A percentile compares a stretch with the other conserved stretches of the same genome.
phyloP scores from a whole-genome alignment of 2,113 vertebrate genomes.

The Crotalus viridis region DNA sequence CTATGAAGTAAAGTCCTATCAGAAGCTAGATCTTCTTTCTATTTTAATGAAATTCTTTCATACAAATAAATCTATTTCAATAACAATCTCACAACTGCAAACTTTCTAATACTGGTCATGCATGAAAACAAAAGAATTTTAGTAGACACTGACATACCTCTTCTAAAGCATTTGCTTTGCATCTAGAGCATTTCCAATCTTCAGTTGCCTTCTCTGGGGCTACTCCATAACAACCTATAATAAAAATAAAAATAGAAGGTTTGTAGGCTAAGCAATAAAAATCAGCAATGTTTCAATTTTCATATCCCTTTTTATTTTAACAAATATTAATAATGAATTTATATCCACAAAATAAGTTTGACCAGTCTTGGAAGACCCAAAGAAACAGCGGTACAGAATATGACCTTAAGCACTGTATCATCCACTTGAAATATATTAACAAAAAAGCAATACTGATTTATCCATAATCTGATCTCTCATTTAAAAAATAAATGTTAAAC shows the following conservation, averaged over 20 bases:
- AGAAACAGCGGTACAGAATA: background rate
- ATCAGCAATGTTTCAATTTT: background rate
- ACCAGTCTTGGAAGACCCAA: background rate
- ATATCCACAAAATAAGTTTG: background rate
- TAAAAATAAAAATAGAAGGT: background rate
- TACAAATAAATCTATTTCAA: background rate
- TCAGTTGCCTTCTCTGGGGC: slow-evolving; percentile 78
- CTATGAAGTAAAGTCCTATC: background rate
- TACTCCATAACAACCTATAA: slow-evolving; percentile 90
- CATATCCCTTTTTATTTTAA: background rate
- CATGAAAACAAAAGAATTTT: background rate
- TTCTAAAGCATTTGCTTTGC: slow-evolving; percentile 85
- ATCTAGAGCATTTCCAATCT: slow-evolving; percentile 90
- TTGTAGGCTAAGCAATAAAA: background rate
- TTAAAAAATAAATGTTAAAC: background rate
- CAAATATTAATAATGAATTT: background rate
- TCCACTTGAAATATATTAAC: background rate
- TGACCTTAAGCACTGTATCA: background rate
- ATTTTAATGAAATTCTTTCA: background rate
- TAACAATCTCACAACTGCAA: background rate
- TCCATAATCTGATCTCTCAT: background rate
- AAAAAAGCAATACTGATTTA: background rate
- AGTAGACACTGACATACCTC: slow-evolving; percentile 73
- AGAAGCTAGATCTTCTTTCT: background rate
- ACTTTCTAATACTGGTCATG: background rate